A percentile compares a stretch with the other conserved stretches of the same genome.
These are phyloP conservation scores for Atlantisia rogersi DNA, from an alignment of 2,113 vertebrate species.

Conservation along the genomic window DNA sequence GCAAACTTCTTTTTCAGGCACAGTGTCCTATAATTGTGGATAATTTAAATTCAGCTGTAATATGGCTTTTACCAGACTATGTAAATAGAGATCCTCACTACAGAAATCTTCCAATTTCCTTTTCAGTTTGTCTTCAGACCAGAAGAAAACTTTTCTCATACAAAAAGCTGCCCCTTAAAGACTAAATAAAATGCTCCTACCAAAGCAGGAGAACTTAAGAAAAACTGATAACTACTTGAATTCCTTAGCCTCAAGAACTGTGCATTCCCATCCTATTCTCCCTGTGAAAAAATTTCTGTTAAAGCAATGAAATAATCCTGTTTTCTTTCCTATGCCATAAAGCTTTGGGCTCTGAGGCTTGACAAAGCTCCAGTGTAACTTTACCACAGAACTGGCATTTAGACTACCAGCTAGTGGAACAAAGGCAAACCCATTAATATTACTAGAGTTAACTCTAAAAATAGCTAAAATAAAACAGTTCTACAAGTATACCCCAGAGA, in stretches of 20 bases:
- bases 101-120: neutral
- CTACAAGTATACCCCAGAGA: conserved; percentile 12
- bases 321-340: neutral
- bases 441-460: conserved; percentile 17
- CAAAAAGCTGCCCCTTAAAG: neutral
- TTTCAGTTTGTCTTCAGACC: neutral
- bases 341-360: neutral
- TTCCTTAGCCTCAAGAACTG: neutral
- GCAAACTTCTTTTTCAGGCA: neutral
- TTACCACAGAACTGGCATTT: neutral
- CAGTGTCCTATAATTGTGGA: neutral
- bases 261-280: neutral
- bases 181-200: neutral
- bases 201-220: neutral
- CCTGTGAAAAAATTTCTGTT: neutral
- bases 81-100: neutral
- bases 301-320: neutral
- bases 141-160: neutral
- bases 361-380: neutral
- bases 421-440: neutral
- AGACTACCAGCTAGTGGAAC: neutral
- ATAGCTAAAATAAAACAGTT: conserved; percentile 13
- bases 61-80: neutral
- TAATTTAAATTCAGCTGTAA: neutral
- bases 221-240: neutral